Base-by-base conservation (phyloP, 2,113 vertebrate genomes). In the Callospermophilus lateralis region DNA sequence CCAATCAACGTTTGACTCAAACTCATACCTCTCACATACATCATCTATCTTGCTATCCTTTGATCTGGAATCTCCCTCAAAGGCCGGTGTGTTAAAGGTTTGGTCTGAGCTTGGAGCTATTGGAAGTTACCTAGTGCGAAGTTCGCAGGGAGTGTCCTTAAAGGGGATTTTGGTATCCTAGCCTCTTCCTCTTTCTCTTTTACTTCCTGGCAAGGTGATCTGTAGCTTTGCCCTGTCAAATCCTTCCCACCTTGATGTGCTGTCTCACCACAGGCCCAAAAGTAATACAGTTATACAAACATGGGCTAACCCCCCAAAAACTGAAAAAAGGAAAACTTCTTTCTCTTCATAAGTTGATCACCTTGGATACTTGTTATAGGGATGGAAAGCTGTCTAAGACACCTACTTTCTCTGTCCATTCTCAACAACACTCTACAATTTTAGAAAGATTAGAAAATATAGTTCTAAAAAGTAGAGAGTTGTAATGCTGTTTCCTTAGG, bases 201-300 rank as follows among this genome's bases (percentile, higher is more conserved):
- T 17, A 32, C 0, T 68, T 32, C 8, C 13, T 45, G 24, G 15
- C 37, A 15, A 34, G 11, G 32, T 4, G 13, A 30, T 61, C 6
- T 7, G 6, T 61, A 20, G 9, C 8, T 58, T 16, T 39, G 8
- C 32, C 72, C 30, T 61, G 8, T 8, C 30, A 55, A 37, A 28
- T 6, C 13, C 9, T n/a, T 22, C 53, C 32, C 45, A 13, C 19
- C 2, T 9, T 3, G 6, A 15, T 8, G 48, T 1, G 24, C 3
- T 26, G 0, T 37, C 20, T 24, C 0, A 42, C 20, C 26, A 24
- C 12, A 58, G 37, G 2, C 30, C 65, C 20, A 30, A 10, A 53
- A 34, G 37, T 8, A 45, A 42, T 0, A 34, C 3, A 19, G 2
- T 1, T 30, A 86, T 17, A 20, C 17, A 61, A 34, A 13, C 20